Percentiles rank a stretch among this genome's conserved stretches.
Conservation (phyloP, 64 coral and sea anemone genomes). For the Stichodactyla helianthus region DNA sequence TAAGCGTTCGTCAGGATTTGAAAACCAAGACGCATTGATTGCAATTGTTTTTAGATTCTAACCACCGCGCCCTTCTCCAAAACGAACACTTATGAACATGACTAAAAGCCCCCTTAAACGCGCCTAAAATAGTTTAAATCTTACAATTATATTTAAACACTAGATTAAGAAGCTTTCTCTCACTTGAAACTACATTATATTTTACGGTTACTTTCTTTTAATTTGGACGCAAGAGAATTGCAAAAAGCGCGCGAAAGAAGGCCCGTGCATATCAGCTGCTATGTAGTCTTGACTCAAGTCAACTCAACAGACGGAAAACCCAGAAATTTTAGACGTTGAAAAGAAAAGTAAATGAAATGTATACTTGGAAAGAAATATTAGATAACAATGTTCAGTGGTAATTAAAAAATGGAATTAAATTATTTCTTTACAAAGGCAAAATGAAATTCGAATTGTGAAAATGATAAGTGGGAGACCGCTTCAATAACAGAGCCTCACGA, state of each 20-base stretch:
- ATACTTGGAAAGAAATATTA: slow-evolving; percentile 11
- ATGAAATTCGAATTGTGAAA: background rate
- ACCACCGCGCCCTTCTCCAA: background rate
- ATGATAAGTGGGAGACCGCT: background rate
- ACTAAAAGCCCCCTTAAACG: background rate
- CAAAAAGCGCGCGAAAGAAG: background rate
- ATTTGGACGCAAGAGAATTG: background rate
- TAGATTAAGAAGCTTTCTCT: background rate
- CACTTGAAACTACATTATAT: background rate
- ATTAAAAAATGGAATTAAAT: slow-evolving; percentile 33
- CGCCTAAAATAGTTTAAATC: background rate
- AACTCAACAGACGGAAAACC: background rate
- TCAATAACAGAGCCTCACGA: slow-evolving; percentile 2
- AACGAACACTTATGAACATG: background rate
- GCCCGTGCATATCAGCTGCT: background rate
- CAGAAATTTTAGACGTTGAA: background rate
- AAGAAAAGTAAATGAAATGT: background rate
- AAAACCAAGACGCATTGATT: slow-evolving; percentile 2
- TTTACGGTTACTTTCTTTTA: background rate
- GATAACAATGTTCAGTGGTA: slow-evolving; percentile 20
- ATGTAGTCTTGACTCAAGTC: background rate
- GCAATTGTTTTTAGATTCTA: background rate
- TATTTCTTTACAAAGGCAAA: slow-evolving; percentile 15
- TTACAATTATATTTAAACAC: background rate
- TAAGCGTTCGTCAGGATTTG: background rate